These are phyloP conservation scores for Styela plicata DNA, from an alignment of 23 tunicate genomes.

Conservation along the genomic window DNA sequence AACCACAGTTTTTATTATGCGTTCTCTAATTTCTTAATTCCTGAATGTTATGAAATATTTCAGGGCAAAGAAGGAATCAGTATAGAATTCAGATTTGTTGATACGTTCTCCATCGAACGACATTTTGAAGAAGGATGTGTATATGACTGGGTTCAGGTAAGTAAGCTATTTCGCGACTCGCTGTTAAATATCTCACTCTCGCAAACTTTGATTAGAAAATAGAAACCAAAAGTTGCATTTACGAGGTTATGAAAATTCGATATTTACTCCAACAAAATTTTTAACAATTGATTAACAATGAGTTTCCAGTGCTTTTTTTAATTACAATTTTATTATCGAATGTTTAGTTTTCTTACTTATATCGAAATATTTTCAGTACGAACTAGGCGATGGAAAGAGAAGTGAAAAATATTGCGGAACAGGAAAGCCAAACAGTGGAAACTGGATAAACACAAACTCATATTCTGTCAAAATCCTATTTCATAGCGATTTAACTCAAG, in stretches of 20 bases:
- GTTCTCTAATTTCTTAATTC: too few species aligned
- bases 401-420: slow-evolving; percentile 44
- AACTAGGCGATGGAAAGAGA: slow-evolving; percentile 2
- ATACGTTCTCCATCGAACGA: slow-evolving; percentile 3
- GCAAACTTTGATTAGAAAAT: too few species aligned
- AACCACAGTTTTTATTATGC: too few species aligned
- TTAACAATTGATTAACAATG: too few species aligned
- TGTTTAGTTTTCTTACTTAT: too few species aligned
- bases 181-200: too few species aligned
- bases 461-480: slow-evolving; percentile 28
- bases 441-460: slow-evolving; percentile 48
- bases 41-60: too few species aligned
- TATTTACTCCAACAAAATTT: too few species aligned
- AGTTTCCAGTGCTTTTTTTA: too few species aligned
- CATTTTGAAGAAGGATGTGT: slow-evolving; percentile 34
- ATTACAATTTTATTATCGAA: too few species aligned
- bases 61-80: slow-evolving; percentile 31
- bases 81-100: slow-evolving; percentile 15
- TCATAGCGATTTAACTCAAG: slow-evolving; percentile 57
- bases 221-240: too few species aligned
- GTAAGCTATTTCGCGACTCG: neutral
- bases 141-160: slow-evolving; percentile 32
- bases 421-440: slow-evolving; percentile 43
- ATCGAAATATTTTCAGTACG: slow-evolving; percentile 20
- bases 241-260: too few species aligned